Conservation (phyloP, 2,113 vertebrate genomes). For the Salvator merianae region DNA sequence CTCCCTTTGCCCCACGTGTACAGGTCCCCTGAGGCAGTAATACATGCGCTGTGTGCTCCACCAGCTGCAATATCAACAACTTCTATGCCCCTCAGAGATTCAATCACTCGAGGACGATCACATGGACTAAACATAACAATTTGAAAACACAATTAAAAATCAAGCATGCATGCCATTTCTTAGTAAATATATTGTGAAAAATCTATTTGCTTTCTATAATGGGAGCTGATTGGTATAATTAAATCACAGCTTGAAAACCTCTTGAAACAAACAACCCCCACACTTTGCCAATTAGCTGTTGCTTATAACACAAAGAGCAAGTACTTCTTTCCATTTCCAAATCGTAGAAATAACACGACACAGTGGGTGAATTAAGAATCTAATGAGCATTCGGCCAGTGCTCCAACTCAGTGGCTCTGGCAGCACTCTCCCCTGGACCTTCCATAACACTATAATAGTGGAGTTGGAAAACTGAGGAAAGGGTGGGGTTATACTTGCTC, state of each 20-base stretch:
- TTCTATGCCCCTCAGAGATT: conserved; percentile 93
- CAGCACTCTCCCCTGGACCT: too few relatives aligned
- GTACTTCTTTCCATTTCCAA: neutral
- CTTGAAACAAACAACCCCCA: neutral
- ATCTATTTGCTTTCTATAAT: neutral
- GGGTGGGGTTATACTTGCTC: neutral
- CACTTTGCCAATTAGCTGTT: neutral
- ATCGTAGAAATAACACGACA: neutral
- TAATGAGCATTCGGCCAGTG: neutral
- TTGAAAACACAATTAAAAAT: neutral
- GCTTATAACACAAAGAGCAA: neutral
- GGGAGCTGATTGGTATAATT: neutral
- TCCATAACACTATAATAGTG: neutral
- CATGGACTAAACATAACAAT: conserved; percentile 83
- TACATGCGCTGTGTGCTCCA: conserved; percentile 95
- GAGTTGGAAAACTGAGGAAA: neutral
- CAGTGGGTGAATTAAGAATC: neutral
- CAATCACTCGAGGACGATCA: conserved; percentile 95
- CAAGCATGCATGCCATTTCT: neutral
- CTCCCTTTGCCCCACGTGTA: conserved; percentile 98
- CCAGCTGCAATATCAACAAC: conserved; percentile 95
- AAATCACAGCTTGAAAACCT: neutral
- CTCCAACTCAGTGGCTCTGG: neutral
- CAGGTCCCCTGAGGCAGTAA: conserved; percentile 93
- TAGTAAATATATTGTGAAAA: neutral